Evolutionary conservation across 2,888 invertebrate species (phyloP).

Genomic region (Ectemnius continuus): DNA sequence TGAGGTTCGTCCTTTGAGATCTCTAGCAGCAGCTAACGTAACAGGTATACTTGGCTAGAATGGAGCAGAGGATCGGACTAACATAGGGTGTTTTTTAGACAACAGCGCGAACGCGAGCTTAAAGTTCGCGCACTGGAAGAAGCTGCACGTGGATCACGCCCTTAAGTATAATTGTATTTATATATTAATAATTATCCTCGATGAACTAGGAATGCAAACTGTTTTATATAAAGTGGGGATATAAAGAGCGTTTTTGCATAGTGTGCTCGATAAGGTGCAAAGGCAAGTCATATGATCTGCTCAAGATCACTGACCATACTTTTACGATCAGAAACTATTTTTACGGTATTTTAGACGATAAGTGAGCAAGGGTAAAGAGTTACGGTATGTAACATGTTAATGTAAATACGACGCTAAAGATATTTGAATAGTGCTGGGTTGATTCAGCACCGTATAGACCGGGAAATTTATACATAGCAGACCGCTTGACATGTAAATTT

Average conservation of each 20-base stretch:
- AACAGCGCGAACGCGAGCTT: conserved; percentile 91
- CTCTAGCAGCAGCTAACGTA: conserved; percentile 15
- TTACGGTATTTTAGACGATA: conserved; percentile 53
- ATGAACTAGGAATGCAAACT: conserved; percentile 56
- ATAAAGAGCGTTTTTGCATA: conserved; percentile 8
- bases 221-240: conserved; percentile 26
- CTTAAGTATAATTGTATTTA: conserved; percentile 74
- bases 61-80: conserved; percentile 48
- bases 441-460: conserved; percentile 43
- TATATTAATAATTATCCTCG: conserved; percentile 61
- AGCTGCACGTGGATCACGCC: conserved; percentile 87
- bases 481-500: conserved; percentile 55
- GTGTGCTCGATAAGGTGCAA: conserved; percentile 32
- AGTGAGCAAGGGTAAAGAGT: conserved; percentile 23
- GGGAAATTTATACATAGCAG: conserved; percentile 44
- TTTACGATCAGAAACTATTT: conserved; percentile 61
- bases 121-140: conserved; percentile 92
- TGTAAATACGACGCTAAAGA: conserved; percentile 54
- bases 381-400: conserved; percentile 47
- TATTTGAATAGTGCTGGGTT: conserved; percentile 41
- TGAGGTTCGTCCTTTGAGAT: conserved; percentile 79
- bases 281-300: conserved; percentile 29
- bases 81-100: conserved; percentile 80
- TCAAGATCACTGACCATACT: conserved; percentile 38
- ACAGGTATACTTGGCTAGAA: conserved; percentile 9